phyloP scores from a whole-genome alignment of 2,888 invertebrate genomes.

The Entomobrya proxima region DNA sequence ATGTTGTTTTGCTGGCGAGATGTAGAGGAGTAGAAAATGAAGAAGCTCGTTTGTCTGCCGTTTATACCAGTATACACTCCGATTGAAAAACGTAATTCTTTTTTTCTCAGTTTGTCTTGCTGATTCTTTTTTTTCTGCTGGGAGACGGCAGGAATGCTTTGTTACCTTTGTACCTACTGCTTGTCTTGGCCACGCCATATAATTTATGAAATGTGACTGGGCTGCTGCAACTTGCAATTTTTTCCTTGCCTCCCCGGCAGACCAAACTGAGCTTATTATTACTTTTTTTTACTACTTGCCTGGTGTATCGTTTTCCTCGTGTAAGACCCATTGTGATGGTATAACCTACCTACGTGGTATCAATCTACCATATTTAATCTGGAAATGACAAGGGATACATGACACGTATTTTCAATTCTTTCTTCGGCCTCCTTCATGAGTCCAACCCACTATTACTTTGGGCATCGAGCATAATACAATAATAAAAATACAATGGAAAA shows the following conservation, averaged over 20 bases:
- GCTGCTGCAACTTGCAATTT: constrained; percentile 53
- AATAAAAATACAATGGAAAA: neutral
- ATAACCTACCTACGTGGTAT: neutral
- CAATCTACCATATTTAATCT: constrained; percentile 66
- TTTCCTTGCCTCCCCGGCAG: neutral
- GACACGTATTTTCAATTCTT: constrained; percentile 56
- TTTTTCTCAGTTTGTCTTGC: constrained; percentile 14
- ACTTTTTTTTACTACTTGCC: neutral
- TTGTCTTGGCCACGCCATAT: constrained; percentile 55
- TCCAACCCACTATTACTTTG: constrained; percentile 3
- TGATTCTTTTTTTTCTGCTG: constrained; percentile 26
- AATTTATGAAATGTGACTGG: constrained; percentile 62
- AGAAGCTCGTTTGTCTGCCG: constrained; percentile 9
- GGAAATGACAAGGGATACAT: constrained; percentile 59
- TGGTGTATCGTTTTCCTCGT: neutral
- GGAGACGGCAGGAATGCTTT: constrained; percentile 57
- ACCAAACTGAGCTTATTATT: constrained; percentile 16
- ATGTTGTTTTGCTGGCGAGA: constrained; percentile 1
- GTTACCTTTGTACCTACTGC: constrained; percentile 51
- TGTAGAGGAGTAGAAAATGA: constrained; percentile 9
- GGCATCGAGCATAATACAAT: neutral
- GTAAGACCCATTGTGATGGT: neutral
- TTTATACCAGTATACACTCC: neutral
- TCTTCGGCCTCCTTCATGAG: neutral
- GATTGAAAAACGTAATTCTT: neutral